Evolutionary conservation across 2,797 vertebrate species (phyloP).

Genomic region (Lepus townsendii): DNA sequence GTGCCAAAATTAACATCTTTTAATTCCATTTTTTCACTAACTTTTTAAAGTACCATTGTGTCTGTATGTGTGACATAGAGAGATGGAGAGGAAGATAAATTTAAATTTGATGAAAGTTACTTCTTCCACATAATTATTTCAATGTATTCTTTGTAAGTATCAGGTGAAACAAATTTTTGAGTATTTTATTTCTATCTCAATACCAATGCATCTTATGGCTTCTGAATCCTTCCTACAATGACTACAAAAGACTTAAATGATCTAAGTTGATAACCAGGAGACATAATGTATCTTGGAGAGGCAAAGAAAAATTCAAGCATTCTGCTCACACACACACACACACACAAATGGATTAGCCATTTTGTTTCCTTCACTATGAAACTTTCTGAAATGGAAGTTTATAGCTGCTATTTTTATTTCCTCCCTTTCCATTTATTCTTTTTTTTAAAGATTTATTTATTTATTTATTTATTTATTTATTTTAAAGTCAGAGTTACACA

Average conservation of each 20-base stretch:
- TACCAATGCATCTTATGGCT: background rate
- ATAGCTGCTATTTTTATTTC: background rate
- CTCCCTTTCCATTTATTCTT: background rate
- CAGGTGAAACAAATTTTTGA: constrained; percentile 10
- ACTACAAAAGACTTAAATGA: background rate
- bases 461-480: no score
- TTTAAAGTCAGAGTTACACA: no score
- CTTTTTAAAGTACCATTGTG: no score
- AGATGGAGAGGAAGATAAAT: background rate
- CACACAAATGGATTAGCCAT: background rate
- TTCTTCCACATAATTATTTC: background rate
- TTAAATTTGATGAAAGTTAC: constrained; percentile 1
- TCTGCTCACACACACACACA: background rate
- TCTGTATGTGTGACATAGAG: background rate
- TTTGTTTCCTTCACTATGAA: background rate
- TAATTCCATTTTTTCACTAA: no score
- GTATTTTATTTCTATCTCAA: constrained; percentile 44
- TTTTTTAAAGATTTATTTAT: no score
- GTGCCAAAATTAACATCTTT: no score
- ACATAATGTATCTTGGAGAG: background rate
- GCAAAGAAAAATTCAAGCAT: constrained; percentile 2
- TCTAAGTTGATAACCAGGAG: background rate
- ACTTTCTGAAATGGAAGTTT: background rate
- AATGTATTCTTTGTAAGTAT: constrained; percentile 5
- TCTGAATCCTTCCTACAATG: background rate